Percentiles rank a stretch among this genome's conserved stretches.
Conservation (phyloP, 2,797 vertebrate genomes). For the Siniperca scherzeri region DNA sequence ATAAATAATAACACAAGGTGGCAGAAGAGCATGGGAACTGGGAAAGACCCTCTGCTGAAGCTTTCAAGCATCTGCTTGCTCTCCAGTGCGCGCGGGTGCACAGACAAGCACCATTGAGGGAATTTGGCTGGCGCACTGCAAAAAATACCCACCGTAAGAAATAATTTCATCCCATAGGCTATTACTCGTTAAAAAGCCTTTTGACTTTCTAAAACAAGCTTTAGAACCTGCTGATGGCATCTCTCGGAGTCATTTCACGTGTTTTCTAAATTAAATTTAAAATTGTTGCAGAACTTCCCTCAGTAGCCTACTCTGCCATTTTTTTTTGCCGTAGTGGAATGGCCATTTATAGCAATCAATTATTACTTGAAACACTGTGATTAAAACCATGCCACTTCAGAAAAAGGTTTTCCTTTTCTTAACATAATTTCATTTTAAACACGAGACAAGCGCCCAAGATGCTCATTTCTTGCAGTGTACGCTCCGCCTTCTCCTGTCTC, state of each 20-base stretch:
- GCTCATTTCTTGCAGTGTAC: conserved; percentile 58
- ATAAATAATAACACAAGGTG: neutral
- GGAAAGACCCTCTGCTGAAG: conserved; percentile 2
- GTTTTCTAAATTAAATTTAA: neutral
- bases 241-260: neutral
- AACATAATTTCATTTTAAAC: neutral
- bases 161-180: neutral
- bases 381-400: neutral
- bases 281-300: neutral
- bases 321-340: neutral
- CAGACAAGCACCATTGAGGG: conserved; percentile 47
- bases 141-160: conserved; percentile 21
- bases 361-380: too few relatives aligned
- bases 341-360: too few relatives aligned
- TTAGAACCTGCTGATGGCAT: fast-evolving
- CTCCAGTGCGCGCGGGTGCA: neutral
- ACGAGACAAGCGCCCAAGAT: fast-evolving
- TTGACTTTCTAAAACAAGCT: too few relatives aligned
- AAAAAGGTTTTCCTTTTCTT: neutral
- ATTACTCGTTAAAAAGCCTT: fast-evolving
- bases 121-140: conserved; percentile 43
- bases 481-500: conserved; percentile 75
- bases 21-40: neutral
- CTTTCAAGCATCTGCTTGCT: neutral
- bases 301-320: neutral